phyloP scores from a whole-genome alignment of 1,140 invertebrate genomes.

The Battus philenor region DNA sequence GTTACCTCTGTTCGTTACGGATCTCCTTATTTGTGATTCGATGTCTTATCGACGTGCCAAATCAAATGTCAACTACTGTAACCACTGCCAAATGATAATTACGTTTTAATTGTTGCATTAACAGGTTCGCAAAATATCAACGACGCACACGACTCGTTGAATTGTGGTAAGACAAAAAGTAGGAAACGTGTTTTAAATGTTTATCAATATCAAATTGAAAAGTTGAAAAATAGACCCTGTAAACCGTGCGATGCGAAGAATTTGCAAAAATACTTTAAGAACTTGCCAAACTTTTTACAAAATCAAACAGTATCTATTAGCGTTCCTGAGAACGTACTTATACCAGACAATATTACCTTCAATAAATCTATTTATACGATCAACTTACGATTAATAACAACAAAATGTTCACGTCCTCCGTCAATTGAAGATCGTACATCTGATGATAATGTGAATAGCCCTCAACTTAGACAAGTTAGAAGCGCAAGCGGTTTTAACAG shows the following conservation, averaged over 20 bases:
- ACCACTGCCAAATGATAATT: too few species aligned
- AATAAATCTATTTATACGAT: constrained; percentile 45
- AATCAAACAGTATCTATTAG: constrained; percentile 38
- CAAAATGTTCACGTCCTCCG: constrained; percentile 19
- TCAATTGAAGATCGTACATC: constrained; percentile 29
- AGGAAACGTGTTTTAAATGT: constrained; percentile 9
- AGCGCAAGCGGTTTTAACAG: constrained; percentile 4
- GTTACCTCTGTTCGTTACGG: too few species aligned
- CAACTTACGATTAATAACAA: constrained; percentile 43
- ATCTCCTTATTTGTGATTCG: too few species aligned
- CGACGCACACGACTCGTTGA: too few species aligned
- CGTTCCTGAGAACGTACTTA: constrained; percentile 37
- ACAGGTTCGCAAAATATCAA: too few species aligned
- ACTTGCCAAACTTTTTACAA: constrained; percentile 38
- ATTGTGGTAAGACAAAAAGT: constrained; percentile 12
- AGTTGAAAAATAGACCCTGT: constrained; percentile 28
- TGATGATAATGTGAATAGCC: constrained; percentile 40
- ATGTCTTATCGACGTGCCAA: too few species aligned
- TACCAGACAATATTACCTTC: constrained; percentile 47
- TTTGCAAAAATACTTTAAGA: constrained; percentile 31
- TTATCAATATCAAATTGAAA: constrained; percentile 27
- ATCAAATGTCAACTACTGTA: too few species aligned
- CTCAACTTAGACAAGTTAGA: constrained; percentile 31
- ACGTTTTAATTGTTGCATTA: too few species aligned
- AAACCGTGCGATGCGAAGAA: constrained; percentile 23